Evolutionary conservation across 2,113 vertebrate species (phyloP).

Genomic region (Strix aluco): DNA sequence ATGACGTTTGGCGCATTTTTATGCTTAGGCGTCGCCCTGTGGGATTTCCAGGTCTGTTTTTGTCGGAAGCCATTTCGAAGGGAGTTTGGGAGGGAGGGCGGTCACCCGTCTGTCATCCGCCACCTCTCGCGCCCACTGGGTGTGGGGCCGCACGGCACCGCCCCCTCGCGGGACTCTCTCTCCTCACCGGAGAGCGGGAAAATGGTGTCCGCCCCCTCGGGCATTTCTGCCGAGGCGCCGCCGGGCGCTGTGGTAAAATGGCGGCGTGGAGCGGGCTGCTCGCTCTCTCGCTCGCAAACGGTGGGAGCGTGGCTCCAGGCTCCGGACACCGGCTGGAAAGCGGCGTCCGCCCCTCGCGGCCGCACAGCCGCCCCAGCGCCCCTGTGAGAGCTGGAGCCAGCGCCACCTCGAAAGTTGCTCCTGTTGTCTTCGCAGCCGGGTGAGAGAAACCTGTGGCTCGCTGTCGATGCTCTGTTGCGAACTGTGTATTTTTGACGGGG

Average conservation of each 20-base stretch:
- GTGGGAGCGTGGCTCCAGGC: too few relatives aligned
- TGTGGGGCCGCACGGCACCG: not conserved
- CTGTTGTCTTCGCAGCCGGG: not conserved
- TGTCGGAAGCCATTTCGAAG: not conserved
- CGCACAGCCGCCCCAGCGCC: too few relatives aligned
- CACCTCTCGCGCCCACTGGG: not conserved
- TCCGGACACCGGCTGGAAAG: too few relatives aligned
- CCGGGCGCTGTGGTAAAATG: not conserved
- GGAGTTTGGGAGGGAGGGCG: not conserved
- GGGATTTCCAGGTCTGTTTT: too few relatives aligned
- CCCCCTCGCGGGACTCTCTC: not conserved
- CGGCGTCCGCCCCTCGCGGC: too few relatives aligned
- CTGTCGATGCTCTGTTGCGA: rapidly evolving
- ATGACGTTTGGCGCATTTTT: too few relatives aligned
- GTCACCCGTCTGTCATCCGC: not conserved
- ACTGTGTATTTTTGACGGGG: not conserved
- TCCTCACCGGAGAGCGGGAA: not conserved
- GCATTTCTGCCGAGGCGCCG: not conserved
- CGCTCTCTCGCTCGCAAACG: too few relatives aligned
- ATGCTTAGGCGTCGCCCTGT: too few relatives aligned
- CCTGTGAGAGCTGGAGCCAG: too few relatives aligned
- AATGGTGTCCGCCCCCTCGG: not conserved
- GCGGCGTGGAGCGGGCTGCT: not conserved
- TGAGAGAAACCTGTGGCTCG: not conserved
- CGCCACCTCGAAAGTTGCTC: too few relatives aligned